Percentiles rank a stretch among this genome's conserved stretches.
phyloP scores from a whole-genome alignment of 1,140 invertebrate genomes.

The Drosophila repletoides region DNA sequence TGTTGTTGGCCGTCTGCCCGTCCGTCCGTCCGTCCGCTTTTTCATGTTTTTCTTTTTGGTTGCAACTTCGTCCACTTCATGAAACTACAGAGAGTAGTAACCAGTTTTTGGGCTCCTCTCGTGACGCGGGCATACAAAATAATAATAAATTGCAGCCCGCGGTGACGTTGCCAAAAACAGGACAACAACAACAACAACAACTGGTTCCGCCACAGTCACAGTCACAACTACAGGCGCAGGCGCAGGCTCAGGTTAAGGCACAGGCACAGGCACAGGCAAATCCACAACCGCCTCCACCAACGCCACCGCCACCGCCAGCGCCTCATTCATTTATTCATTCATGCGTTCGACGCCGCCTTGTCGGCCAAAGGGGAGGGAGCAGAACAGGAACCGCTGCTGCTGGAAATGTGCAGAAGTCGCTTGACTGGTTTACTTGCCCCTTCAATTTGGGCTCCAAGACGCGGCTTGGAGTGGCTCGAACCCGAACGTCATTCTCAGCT shows the following conservation, averaged over 20 bases:
- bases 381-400: slow-evolving; percentile 35
- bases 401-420: slow-evolving; percentile 78
- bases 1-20: slow-evolving; percentile 9
- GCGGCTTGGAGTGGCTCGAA: slow-evolving; percentile 14
- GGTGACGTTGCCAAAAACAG: slow-evolving; percentile 78
- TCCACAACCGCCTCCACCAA: slow-evolving; percentile 4
- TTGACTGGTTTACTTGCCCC: slow-evolving; percentile 61
- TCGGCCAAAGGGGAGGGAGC: slow-evolving; percentile 23
- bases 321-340: slow-evolving; percentile 75
- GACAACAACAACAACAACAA: slow-evolving; percentile 67
- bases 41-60: slow-evolving; percentile 40
- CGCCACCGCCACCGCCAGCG: slow-evolving; percentile 1
- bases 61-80: slow-evolving; percentile 34
- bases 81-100: slow-evolving; percentile 18
- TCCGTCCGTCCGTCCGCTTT: slow-evolving; percentile 6
- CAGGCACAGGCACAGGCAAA: not conserved
- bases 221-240: slow-evolving; percentile 1
- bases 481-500: slow-evolving; percentile 9
- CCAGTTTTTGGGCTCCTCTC: slow-evolving; percentile 55
- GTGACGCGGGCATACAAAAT: slow-evolving; percentile 63
- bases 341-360: slow-evolving; percentile 47
- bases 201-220: slow-evolving; percentile 29
- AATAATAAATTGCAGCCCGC: slow-evolving; percentile 71
- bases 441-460: slow-evolving; percentile 36
- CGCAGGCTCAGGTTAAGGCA: too few relatives aligned